phyloP scores from a whole-genome alignment of 2,113 vertebrate genomes.

The Ivindomyrus marchei region DNA sequence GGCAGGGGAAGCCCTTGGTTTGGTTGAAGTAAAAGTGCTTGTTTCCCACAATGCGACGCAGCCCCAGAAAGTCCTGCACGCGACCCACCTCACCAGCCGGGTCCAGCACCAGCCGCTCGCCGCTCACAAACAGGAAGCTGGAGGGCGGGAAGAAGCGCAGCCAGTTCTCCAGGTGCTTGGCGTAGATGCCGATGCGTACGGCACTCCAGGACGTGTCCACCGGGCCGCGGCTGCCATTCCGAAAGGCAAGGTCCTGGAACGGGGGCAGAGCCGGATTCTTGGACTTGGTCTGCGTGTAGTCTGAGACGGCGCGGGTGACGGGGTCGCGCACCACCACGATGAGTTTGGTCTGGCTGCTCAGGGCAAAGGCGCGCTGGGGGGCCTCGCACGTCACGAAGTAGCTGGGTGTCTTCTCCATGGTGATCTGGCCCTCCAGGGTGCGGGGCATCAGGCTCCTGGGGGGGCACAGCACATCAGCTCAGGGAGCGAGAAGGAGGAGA shows the following conservation, averaged over 20 bases:
- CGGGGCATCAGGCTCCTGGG: constrained; percentile 86
- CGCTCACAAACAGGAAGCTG: constrained; percentile 85
- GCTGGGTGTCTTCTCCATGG: constrained; percentile 98
- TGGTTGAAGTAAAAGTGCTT: constrained; percentile 96
- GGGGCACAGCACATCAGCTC: neutral
- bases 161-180: constrained; percentile 90
- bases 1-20: constrained; percentile 96
- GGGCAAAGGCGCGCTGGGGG: constrained; percentile 71
- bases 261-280: constrained; percentile 81
- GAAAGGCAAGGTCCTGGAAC: constrained; percentile 81
- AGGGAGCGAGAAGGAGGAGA: neutral
- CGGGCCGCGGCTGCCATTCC: constrained; percentile 68
- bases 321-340: constrained; percentile 93
- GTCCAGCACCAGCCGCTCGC: constrained; percentile 83
- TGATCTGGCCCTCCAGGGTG: constrained; percentile 88
- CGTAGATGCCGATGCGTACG: constrained; percentile 85
- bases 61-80: constrained; percentile 91
- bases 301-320: constrained; percentile 84
- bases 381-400: constrained; percentile 91
- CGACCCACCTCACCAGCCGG: constrained; percentile 83
- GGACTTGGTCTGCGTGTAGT: constrained; percentile 87
- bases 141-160: constrained; percentile 83
- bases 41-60: constrained; percentile 77
- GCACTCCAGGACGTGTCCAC: constrained; percentile 92
- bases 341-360: constrained; percentile 81